phyloP scores from a whole-genome alignment of 1,140 invertebrate species.

The Platorchestia sp. region DNA sequence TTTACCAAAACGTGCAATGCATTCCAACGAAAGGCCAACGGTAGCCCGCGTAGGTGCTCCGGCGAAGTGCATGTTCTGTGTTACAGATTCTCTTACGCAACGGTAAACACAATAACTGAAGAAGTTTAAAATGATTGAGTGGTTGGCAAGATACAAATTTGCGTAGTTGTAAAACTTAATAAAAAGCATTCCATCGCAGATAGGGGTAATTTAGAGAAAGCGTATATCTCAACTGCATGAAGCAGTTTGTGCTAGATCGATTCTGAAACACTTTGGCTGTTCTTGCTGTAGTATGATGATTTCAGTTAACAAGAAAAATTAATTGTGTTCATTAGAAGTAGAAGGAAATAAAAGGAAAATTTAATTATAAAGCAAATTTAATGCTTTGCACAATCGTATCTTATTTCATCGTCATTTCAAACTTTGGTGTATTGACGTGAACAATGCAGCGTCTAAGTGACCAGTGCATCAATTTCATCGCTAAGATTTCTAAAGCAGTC shows the following conservation, averaged over 20 bases:
- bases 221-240: too few species aligned
- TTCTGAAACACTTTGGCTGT: too few species aligned
- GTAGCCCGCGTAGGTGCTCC: not conserved
- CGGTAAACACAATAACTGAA: not conserved
- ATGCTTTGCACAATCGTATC: not conserved
- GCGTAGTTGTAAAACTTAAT: not conserved
- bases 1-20: not conserved
- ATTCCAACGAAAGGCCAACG: not conserved
- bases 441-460: not conserved
- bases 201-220: not conserved
- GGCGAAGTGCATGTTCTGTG: not conserved
- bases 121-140: not conserved
- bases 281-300: not conserved
- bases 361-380: not conserved
- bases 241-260: too few species aligned
- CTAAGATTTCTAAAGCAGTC: too few species aligned
- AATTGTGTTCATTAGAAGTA: not conserved
- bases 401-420: not conserved
- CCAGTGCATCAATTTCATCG: too few species aligned
- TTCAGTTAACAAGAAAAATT: not conserved
- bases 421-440: not conserved
- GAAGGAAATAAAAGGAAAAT: not conserved
- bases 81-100: not conserved
- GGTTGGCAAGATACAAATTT: not conserved
- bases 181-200: not conserved